Percentiles rank a stretch among this genome's conserved stretches.
These are phyloP conservation scores for Falco naumanni DNA, from an alignment of 2,797 vertebrate genomes.

Conservation along the genomic window DNA sequence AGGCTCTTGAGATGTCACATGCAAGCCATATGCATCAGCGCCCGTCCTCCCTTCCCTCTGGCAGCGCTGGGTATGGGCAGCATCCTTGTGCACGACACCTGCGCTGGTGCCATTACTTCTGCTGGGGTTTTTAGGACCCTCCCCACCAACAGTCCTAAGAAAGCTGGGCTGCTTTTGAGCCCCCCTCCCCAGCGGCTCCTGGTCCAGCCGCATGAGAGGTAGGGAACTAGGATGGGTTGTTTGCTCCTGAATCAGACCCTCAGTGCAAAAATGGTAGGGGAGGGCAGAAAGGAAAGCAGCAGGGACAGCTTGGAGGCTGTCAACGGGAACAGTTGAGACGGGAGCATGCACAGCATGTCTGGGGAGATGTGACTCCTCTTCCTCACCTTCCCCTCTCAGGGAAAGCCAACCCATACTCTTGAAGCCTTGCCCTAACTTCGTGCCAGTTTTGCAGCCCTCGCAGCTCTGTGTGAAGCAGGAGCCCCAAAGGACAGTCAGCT, in stretches of 20 bases:
- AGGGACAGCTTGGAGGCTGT: constrained; percentile 7
- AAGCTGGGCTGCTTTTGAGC: not conserved
- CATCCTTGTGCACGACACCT: not conserved
- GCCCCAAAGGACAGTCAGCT: not conserved
- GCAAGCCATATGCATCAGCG: constrained; percentile 37
- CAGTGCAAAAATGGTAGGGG: not conserved
- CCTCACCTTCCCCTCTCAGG: not conserved
- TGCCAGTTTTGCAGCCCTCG: constrained; percentile 25
- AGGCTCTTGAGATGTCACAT: constrained; percentile 54
- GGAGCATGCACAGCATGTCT: not conserved
- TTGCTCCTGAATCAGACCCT: not conserved
- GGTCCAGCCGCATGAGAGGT: not conserved
- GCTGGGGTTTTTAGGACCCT: not conserved
- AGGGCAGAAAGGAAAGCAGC: not conserved
- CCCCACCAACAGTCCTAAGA: not conserved
- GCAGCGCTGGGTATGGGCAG: not conserved
- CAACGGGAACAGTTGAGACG: not conserved
- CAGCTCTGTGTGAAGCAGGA: not conserved
- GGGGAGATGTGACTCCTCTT: not conserved
- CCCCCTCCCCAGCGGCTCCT: not conserved
- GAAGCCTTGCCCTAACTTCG: not conserved
- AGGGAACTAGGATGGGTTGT: not conserved
- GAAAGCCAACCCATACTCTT: not conserved
- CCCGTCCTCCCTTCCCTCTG: not conserved
- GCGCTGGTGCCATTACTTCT: not conserved